Evolutionary conservation across 2,888 invertebrate species (phyloP).

Genomic region (Agrochola lota): DNA sequence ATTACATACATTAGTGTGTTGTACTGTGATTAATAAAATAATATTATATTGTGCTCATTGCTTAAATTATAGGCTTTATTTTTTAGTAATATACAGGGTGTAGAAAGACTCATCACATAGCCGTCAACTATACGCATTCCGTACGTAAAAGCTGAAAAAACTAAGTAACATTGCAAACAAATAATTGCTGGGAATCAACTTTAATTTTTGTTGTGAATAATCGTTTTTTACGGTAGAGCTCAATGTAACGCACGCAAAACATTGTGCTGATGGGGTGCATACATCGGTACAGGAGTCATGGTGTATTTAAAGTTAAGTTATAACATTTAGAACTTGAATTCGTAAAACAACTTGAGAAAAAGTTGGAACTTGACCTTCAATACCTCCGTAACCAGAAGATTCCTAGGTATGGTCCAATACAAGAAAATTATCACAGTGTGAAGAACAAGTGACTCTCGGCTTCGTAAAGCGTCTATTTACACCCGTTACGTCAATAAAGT

Average conservation of each 20-base stretch:
- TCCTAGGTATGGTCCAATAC: not conserved
- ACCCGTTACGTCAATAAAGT: conserved; percentile 28
- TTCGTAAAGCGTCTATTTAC: conserved; percentile 5
- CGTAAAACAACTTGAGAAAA: not conserved
- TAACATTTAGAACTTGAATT: not conserved
- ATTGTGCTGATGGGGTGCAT: too few relatives aligned
- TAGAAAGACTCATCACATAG: not conserved
- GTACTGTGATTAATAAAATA: conserved; percentile 61
- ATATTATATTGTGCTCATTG: conserved; percentile 63
- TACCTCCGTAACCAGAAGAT: not conserved
- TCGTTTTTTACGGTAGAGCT: not conserved
- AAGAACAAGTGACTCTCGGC: not conserved
- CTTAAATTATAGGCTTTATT: conserved; percentile 54
- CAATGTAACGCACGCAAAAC: not conserved
- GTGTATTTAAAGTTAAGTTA: too few relatives aligned
- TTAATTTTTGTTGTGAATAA: not conserved
- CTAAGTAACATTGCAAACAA: not conserved
- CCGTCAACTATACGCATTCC: not conserved
- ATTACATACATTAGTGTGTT: conserved; percentile 54
- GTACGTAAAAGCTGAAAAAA: too few relatives aligned
- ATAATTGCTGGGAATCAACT: not conserved
- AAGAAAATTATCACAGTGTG: not conserved
- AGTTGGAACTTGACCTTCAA: not conserved
- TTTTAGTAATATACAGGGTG: conserved; percentile 34
- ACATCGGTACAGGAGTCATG: not conserved